Evolutionary conservation across 35 echinoderm and acorn worm species (phyloP), one percentile per base, ranked within the genome.

Genomic region (Hemicentrotus pulcherrimus): DNA sequence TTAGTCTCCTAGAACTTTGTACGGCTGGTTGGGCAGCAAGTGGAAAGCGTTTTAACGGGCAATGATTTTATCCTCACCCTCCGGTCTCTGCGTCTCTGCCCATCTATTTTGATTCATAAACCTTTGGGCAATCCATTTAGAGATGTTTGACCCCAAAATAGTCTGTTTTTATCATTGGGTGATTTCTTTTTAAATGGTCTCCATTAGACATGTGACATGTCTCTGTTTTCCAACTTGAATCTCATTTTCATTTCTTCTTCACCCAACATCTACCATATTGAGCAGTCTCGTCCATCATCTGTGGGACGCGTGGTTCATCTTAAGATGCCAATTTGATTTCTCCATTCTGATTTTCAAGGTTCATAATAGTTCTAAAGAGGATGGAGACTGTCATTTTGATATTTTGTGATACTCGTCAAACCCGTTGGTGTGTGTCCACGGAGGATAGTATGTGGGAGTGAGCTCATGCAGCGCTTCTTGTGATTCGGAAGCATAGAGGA

Each of bases 121-220:
- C 65, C 65, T 78, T 78, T 78, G 65, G 65, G 65, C 65, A 7
- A 78, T 78, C 65, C 65, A 78, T 28, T 78, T 28, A 78, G 65
- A 78, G 65, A 78, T 78, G 65, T 78, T 78, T 78, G 65, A 78
- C 65, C 65, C 65, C 65, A 78, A 78, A 78, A 78, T 28, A 78
- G 65, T 78, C 65, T 78, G 65, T 78, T 78, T 78, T 78, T 78
- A 78, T n/a, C 65, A 78, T 78, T n/a, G 22, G 1, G 7, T 78
- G 65, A 78, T 28, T 78, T 78, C 65, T n/a, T 78, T 78, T 78
- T 78, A 78, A 78, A 78, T n/a, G 65, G 65, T 78, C 65, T 78
- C 28, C 22, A 0, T n/a, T 78, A 28, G 65, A 78, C 65, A 78
- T n/a, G 65, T 78, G 65, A 15, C 65, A 78, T n/a, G 7, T 3